Percentiles rank a stretch among this genome's conserved stretches.
Evolutionary conservation across 1,140 invertebrate species (phyloP).

Genomic region (Manduca sexta): DNA sequence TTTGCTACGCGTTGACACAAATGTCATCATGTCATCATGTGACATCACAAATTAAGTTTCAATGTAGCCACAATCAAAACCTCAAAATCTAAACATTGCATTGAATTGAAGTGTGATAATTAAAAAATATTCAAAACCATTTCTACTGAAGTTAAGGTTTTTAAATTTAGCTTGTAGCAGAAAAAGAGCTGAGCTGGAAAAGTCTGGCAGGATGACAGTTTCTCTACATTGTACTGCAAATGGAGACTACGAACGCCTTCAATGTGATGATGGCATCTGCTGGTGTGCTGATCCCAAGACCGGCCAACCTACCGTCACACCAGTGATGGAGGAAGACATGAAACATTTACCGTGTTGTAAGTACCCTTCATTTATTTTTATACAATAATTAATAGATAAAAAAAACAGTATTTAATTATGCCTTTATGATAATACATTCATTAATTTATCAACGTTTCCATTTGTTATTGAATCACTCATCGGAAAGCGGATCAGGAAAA

Average conservation of each 20-base stretch:
- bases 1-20: not conserved
- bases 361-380: not conserved
- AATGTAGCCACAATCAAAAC: no score
- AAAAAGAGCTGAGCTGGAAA: slow-evolving; percentile 67
- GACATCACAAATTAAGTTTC: no score
- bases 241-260: slow-evolving; percentile 76
- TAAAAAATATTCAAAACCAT: not conserved
- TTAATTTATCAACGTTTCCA: no score
- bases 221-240: slow-evolving; percentile 74
- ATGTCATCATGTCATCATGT: no score
- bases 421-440: no score
- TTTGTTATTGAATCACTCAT: not conserved
- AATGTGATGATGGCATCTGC: slow-evolving; percentile 76
- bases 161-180: slow-evolving; percentile 73
- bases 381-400: no score
- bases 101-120: no score
- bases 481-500: not conserved
- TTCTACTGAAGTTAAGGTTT: no score
- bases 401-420: no score
- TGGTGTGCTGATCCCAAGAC: slow-evolving; percentile 75
- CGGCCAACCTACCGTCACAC: slow-evolving; percentile 63
- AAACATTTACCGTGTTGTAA: slow-evolving; percentile 74
- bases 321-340: slow-evolving; percentile 72
- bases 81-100: no score
- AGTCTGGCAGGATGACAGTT: slow-evolving; percentile 41